Evolutionary conservation across 2,113 vertebrate genomes (phyloP).

Genomic region (Corythaeola cristata): DNA sequence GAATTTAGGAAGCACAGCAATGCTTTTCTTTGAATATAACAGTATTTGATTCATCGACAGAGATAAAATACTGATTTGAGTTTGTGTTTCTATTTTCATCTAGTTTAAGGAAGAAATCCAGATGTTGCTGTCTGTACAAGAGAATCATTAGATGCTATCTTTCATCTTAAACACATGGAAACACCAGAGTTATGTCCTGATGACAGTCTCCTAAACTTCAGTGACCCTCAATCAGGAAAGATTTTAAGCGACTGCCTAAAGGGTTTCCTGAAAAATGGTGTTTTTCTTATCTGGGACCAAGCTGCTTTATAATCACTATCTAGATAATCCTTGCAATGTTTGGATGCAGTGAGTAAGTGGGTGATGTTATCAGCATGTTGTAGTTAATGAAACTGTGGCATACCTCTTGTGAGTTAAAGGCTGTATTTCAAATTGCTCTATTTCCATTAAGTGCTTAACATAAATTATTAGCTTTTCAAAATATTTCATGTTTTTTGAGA

Average conservation of each 20-base stretch:
- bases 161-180: not conserved
- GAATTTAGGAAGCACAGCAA: not conserved
- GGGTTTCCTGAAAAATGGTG: not conserved
- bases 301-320: not conserved
- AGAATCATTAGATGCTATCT: not conserved
- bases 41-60: not conserved
- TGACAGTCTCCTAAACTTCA: not conserved
- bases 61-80: not conserved
- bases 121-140: not conserved
- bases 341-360: not conserved
- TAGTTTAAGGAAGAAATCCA: not conserved
- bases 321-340: not conserved
- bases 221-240: not conserved
- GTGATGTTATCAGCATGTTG: not conserved
- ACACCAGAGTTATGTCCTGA: not conserved
- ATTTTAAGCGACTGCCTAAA: not conserved
- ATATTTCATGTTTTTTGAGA: not conserved
- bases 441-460: not conserved
- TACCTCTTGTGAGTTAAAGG: not conserved
- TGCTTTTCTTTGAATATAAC: not conserved
- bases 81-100: not conserved
- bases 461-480: not conserved
- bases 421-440: not conserved
- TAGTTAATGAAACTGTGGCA: not conserved
- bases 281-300: not conserved